Conservation (phyloP, 2,797 vertebrate species). For the Ispidina lecontei region DNA sequence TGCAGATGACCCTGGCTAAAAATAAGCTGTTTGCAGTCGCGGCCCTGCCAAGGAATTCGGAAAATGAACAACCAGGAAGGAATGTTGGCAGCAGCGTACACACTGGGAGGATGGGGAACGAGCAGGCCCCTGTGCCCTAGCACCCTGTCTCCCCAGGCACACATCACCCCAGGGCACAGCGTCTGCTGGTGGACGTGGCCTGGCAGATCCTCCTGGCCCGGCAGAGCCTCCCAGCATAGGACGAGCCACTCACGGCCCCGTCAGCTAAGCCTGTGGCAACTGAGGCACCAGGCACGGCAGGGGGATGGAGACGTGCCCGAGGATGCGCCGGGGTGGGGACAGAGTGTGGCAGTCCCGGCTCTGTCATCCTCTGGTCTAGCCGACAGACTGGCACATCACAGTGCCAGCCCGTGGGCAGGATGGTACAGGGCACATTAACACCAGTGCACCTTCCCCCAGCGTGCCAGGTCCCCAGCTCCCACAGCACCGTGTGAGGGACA, state of each 20-base stretch:
- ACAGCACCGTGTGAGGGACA: rapidly evolving
- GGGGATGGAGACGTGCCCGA: background rate
- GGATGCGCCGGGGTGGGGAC: background rate
- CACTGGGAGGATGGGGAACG: conserved; percentile 65
- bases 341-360: rapidly evolving
- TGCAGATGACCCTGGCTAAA: conserved; percentile 89
- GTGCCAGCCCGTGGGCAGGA: background rate
- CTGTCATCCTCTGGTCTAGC: background rate
- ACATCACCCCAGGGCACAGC: background rate
- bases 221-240: too few species aligned
- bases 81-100: conserved; percentile 65
- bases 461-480: background rate
- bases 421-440: rapidly evolving
- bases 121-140: conserved; percentile 54
- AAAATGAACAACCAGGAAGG: conserved; percentile 80
- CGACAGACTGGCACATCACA: rapidly evolving
- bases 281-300: rapidly evolving
- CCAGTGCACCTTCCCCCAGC: background rate
- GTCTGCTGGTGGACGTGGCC: background rate
- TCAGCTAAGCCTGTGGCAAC: background rate
- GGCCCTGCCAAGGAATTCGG: conserved; percentile 87
- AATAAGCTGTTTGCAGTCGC: conserved; percentile 88
- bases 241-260: background rate
- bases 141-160: background rate
- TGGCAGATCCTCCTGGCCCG: background rate